A percentile compares a stretch with the other conserved stretches of the same genome.
These are phyloP conservation scores for Melanotaenia pygmaea DNA, from an alignment of 2,797 vertebrate species.

Conservation along the genomic window DNA sequence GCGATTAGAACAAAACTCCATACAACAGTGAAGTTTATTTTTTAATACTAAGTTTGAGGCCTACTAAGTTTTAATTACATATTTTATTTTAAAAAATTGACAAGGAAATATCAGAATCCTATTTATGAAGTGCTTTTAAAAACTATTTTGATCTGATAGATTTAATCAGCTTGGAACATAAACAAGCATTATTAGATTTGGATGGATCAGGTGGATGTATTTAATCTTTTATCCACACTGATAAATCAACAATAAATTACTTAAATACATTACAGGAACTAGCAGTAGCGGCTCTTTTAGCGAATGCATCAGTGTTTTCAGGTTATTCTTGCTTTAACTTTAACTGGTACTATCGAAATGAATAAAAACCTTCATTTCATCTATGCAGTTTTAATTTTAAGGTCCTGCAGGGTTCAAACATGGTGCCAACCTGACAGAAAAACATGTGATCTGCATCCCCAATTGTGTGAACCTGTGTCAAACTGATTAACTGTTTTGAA, in stretches of 20 bases:
- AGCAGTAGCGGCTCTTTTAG: background rate
- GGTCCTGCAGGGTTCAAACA: constrained; percentile 60
- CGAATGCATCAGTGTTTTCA: background rate
- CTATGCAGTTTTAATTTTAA: constrained; percentile 59
- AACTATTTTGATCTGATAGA: background rate
- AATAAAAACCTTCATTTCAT: constrained; percentile 26
- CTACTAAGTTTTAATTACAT: background rate
- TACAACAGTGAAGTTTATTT: background rate
- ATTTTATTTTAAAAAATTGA: background rate
- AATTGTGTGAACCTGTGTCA: constrained; percentile 22
- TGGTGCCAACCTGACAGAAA: constrained; percentile 63
- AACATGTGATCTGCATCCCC: constrained; percentile 42
- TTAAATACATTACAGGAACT: background rate
- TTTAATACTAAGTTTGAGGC: constrained; percentile 5
- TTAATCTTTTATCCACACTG: background rate
- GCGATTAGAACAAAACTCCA: background rate
- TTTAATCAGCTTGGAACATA: background rate
- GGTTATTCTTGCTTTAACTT: background rate
- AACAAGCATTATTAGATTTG: background rate
- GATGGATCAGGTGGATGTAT: background rate
- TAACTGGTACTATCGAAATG: background rate
- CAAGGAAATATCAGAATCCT: background rate
- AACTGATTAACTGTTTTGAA: constrained; percentile 3
- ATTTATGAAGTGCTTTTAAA: background rate
- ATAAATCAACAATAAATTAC: background rate